Percentiles rank a stretch among this genome's conserved stretches.
Conservation (phyloP, 2,113 vertebrate genomes). For the Chaetorhynchus papuensis region DNA sequence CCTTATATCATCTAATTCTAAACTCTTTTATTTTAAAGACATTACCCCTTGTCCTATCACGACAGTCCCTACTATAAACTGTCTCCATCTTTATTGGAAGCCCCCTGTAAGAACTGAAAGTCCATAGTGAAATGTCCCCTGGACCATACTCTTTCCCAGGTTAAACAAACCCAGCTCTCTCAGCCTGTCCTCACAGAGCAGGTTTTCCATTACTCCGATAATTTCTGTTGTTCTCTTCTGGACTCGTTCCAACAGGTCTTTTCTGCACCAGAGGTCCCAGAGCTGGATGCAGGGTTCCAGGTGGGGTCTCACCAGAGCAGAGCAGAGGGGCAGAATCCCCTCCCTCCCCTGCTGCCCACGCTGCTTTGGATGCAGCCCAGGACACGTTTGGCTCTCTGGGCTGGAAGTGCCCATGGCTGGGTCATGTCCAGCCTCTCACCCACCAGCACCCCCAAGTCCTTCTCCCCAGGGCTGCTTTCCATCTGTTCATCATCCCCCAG, state of each 20-base stretch:
- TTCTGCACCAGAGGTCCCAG: not conserved
- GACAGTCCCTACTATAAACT: not conserved
- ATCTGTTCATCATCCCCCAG: not conserved
- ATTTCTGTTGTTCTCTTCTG: not conserved
- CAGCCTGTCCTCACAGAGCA: not conserved
- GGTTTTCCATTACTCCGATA: not conserved
- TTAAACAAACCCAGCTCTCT: not conserved
- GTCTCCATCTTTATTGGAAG: not conserved
- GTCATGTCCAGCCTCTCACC: not conserved
- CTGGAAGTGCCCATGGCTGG: not conserved
- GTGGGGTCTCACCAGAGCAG: not conserved
- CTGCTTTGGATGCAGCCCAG: not conserved
- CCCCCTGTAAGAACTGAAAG: not conserved
- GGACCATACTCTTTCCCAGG: not conserved
- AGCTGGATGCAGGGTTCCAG: not conserved
- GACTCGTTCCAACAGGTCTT: fast-evolving
- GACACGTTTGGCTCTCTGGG: not conserved
- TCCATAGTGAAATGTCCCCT: fast-evolving
- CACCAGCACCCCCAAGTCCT: not conserved
- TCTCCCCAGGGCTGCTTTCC: fast-evolving
- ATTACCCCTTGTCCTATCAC: fast-evolving
- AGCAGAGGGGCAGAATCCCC: not conserved
- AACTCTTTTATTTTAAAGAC: not conserved
- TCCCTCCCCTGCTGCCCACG: not conserved
- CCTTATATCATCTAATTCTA: not conserved